phyloP scores from a whole-genome alignment of 2,797 vertebrate species.

The Glyptemys insculpta region DNA sequence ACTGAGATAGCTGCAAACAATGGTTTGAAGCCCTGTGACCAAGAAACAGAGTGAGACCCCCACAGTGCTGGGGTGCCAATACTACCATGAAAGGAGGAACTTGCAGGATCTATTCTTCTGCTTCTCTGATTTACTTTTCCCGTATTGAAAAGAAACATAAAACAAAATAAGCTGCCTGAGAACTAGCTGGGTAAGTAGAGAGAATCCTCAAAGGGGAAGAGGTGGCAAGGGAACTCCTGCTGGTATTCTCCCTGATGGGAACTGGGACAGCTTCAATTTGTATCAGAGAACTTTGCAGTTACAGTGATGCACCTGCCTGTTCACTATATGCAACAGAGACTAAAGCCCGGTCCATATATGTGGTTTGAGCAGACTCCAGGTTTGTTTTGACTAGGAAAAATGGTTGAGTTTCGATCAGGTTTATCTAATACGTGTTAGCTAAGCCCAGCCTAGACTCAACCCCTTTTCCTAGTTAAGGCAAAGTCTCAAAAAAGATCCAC shows the following conservation, averaged over 20 bases:
- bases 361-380: not conserved
- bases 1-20: not conserved
- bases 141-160: too few species aligned
- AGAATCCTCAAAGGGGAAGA: not conserved
- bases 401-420: not conserved
- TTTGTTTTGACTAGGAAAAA: not conserved
- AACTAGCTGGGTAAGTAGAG: not conserved
- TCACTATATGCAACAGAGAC: accelerated
- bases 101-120: not conserved
- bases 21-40: not conserved
- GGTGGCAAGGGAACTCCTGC: not conserved
- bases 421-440: not conserved
- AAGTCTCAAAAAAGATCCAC: not conserved
- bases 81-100: not conserved
- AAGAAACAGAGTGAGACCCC: not conserved
- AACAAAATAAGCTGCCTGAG: not conserved
- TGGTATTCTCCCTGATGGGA: not conserved
- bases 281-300: not conserved
- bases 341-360: not conserved
- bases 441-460: not conserved
- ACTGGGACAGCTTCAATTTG: not conserved
- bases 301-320: not conserved
- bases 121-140: not conserved
- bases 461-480: not conserved
- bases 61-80: not conserved